Conservation (phyloP, 2,888 invertebrate species). For the Pseudeuparius sepicola region DNA sequence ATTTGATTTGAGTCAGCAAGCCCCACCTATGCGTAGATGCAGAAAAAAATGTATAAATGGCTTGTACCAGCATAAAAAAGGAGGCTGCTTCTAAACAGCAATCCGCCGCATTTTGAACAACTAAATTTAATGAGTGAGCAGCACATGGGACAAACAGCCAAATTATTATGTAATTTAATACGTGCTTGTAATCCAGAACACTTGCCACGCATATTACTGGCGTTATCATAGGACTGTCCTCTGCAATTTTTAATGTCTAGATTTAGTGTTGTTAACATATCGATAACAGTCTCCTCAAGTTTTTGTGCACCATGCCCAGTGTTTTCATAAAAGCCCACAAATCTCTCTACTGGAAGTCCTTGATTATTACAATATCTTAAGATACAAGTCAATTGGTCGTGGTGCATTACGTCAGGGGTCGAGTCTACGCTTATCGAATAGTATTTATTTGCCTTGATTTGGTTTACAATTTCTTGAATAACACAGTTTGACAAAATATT, state of each 20-base stretch:
- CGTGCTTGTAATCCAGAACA: constrained; percentile 12
- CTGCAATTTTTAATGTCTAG: constrained; percentile 10
- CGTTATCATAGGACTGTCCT: constrained; percentile 12
- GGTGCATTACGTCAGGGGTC: constrained; percentile 25
- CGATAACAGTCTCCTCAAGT: constrained; percentile 4
- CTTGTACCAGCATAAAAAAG: constrained; percentile 6
- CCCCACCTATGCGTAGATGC: constrained; percentile 8
- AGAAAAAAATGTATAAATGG: constrained; percentile 7
- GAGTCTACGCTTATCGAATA: constrained; percentile 29
- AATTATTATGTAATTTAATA: constrained; percentile 1
- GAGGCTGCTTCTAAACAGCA: constrained; percentile 5
- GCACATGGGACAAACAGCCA: constrained; percentile 9
- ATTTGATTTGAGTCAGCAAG: background rate
- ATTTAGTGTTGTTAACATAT: background rate
- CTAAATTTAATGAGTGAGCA: constrained; percentile 12
- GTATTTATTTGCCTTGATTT: constrained; percentile 24
- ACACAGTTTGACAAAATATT: too few relatives aligned
- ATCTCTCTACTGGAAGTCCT: constrained; percentile 12
- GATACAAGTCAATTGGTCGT: constrained; percentile 26
- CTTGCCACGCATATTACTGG: constrained; percentile 10
- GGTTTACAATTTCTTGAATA: constrained; percentile 15
- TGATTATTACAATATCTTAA: constrained; percentile 28
- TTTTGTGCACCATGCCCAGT: constrained; percentile 2
- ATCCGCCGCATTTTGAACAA: constrained; percentile 7
- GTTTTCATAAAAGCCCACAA: constrained; percentile 6